Evolutionary conservation across 2,888 invertebrate species (phyloP), one percentile per base, ranked within the genome.

Genomic region (Metallyticus violacea): DNA sequence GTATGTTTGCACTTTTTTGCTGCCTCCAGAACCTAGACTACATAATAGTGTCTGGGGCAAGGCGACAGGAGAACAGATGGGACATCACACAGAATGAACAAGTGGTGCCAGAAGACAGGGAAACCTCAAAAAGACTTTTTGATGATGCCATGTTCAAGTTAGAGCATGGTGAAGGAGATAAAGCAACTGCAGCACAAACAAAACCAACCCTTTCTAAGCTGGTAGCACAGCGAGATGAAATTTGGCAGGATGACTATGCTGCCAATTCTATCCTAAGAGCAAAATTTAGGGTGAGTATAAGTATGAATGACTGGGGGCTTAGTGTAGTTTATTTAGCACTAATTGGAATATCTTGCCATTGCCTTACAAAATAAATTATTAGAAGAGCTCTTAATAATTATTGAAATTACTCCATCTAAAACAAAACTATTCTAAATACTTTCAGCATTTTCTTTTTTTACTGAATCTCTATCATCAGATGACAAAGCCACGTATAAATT

Each of bases 141-240:
- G 97, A 97, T 89, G 99, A 99, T 95, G 96, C 99, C 6, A 99
- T 99, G 99, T 99, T 96, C 91, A 98, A 97, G 91, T 92, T 99
- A 89, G 99, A 99, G 91, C 99, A 99, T 92, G 96, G 96, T 85
- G 95, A 95, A 0, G 95, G 96, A 84, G 99, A 99, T 92, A 93
- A 94, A 87, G 94, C 94, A 89, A 92, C 93, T 25, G 95, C 96
- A 0, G 95, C 95, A 89, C 93, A 93, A 88, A 94, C 95, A 0
- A 95, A 96, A 89, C 96, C 97, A 0, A 92, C 95, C 15, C 92
- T 99, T 0, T 95, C 95, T 9, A 94, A 94, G 89, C 93, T 99
- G 4, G 96, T 96, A 89, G 95, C 96, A 28, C 93, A 96, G 86
- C 96, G 97, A 90, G 96, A 97, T 90, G 94, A 94, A 82, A 94